Percentiles rank a stretch among this genome's conserved stretches.
phyloP scores from a whole-genome alignment of 1,140 invertebrate genomes.

The Thaumatotibia leucotreta region DNA sequence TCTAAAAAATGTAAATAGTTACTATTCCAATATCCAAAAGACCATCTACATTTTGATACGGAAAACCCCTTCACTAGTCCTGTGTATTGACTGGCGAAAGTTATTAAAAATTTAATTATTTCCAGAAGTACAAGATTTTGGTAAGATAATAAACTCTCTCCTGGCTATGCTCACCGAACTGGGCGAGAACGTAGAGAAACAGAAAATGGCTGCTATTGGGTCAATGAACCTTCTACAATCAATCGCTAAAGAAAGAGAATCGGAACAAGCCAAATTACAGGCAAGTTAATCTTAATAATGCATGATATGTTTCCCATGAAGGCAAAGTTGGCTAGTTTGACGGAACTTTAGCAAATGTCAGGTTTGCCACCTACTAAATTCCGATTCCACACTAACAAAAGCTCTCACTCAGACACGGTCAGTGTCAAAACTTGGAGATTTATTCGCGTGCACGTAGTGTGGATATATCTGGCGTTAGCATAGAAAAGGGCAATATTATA shows the following conservation, averaged over 20 bases:
- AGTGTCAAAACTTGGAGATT: too few species aligned
- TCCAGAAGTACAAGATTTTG: slow-evolving; percentile 88
- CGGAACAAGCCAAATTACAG: slow-evolving; percentile 88
- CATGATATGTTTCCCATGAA: neutral
- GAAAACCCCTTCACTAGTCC: too few species aligned
- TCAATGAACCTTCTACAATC: slow-evolving; percentile 88
- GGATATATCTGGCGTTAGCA: too few species aligned
- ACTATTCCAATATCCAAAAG: slow-evolving; percentile 2
- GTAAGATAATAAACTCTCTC: slow-evolving; percentile 86
- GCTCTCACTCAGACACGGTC: too few species aligned
- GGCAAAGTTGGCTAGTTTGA: too few species aligned
- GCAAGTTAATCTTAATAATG: slow-evolving; percentile 56
- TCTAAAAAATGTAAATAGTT: neutral
- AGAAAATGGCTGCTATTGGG: slow-evolving; percentile 92
- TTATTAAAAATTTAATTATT: slow-evolving; percentile 33
- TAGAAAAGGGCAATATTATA: too few species aligned
- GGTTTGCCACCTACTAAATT: too few species aligned
- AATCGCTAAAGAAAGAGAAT: slow-evolving; percentile 87
- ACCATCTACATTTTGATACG: too few species aligned
- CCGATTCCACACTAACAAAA: too few species aligned
- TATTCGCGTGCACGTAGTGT: too few species aligned
- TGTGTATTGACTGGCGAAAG: too few species aligned
- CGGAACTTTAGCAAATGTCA: neutral
- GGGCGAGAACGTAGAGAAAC: slow-evolving; percentile 87
- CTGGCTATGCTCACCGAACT: slow-evolving; percentile 84